A percentile compares a stretch with the other conserved stretches of the same genome.
phyloP scores from a whole-genome alignment of 2,888 invertebrate species.

The Phengaris alcon region DNA sequence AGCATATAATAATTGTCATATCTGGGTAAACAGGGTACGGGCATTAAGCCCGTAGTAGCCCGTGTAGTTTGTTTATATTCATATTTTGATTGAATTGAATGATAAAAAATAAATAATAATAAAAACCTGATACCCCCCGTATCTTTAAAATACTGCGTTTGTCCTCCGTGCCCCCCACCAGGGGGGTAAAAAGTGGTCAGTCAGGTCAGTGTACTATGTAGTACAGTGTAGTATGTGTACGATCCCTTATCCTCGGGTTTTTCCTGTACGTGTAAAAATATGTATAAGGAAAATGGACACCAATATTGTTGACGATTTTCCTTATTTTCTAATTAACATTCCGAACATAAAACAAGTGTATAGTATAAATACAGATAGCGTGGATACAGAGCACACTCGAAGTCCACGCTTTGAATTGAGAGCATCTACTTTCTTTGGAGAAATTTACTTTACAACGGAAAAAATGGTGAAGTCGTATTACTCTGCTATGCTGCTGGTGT shows the following conservation, averaged over 20 bases:
- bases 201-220: too few relatives aligned
- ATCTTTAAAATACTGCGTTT: too few relatives aligned
- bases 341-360: background rate
- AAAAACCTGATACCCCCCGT: too few relatives aligned
- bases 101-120: too few relatives aligned
- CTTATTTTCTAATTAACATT: constrained; percentile 12
- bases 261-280: background rate
- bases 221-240: too few relatives aligned
- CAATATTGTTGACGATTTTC: background rate
- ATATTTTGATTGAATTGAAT: too few relatives aligned
- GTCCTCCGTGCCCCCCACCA: too few relatives aligned
- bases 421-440: background rate
- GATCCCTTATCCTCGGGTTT: background rate
- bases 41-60: too few relatives aligned
- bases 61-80: too few relatives aligned
- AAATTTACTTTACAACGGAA: background rate
- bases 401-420: background rate
- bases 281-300: background rate
- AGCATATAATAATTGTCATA: too few relatives aligned
- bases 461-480: background rate
- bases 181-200: too few relatives aligned
- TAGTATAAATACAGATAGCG: background rate
- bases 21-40: too few relatives aligned
- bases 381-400: background rate
- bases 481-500: constrained; percentile 36